phyloP scores from a whole-genome alignment of 2,888 invertebrate species.

The Galeruca laticollis region DNA sequence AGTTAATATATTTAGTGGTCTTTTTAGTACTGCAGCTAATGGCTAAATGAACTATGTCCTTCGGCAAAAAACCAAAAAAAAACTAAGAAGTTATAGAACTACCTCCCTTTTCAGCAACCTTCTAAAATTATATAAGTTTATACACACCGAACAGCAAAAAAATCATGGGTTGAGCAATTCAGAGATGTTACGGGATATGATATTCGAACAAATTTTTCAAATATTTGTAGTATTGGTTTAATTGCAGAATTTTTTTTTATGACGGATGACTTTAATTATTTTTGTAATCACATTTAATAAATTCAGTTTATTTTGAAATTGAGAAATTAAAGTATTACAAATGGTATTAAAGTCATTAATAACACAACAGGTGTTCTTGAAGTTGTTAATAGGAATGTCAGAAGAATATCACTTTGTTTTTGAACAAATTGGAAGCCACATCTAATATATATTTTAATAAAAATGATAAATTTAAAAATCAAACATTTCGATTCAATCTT shows the following conservation, averaged over 20 bases:
- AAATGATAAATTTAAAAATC: background rate
- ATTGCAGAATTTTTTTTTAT: background rate
- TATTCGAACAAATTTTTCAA: too few species aligned
- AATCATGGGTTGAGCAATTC: too few species aligned
- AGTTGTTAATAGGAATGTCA: constrained; percentile 1
- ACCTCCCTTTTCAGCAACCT: too few species aligned
- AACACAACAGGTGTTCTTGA: background rate
- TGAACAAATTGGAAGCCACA: background rate
- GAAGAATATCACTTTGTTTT: background rate
- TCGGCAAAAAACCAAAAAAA: too few species aligned
- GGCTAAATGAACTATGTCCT: too few species aligned
- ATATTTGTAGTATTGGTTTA: background rate
- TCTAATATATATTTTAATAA: background rate
- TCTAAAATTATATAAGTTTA: too few species aligned
- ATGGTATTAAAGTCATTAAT: background rate
- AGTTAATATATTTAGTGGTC: too few species aligned
- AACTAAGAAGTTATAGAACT: too few species aligned
- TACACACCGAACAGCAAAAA: too few species aligned
- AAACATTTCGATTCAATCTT: background rate
- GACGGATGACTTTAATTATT: too few species aligned
- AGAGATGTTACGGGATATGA: too few species aligned
- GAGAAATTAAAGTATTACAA: background rate
- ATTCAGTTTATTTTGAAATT: background rate
- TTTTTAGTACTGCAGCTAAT: too few species aligned
- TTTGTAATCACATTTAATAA: background rate